Conservation (phyloP, 2,888 invertebrate genomes). For the Desoria tigrina region DNA sequence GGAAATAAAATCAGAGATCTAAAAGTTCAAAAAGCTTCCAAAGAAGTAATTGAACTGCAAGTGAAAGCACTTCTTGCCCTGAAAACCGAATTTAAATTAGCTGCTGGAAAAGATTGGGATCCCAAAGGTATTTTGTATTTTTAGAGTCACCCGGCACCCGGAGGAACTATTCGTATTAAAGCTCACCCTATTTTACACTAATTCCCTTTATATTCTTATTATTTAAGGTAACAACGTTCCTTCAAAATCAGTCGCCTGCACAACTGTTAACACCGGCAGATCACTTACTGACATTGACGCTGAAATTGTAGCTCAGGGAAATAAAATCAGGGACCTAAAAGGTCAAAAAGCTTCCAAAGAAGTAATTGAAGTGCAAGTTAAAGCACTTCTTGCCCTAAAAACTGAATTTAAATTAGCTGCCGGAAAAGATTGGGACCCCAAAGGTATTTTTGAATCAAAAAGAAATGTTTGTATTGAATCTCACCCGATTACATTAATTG, state of each 20-base stretch:
- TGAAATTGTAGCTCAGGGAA: slow-evolving; percentile 59
- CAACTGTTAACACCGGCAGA: too few species aligned
- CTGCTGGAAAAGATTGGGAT: slow-evolving; percentile 63
- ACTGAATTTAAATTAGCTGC: slow-evolving; percentile 71
- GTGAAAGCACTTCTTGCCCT: slow-evolving; percentile 68
- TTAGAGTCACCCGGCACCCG: slow-evolving; percentile 53
- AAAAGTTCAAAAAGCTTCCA: slow-evolving; percentile 69
- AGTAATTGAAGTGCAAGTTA: slow-evolving; percentile 62
- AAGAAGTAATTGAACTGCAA: slow-evolving; percentile 61
- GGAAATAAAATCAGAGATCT: slow-evolving; percentile 72
- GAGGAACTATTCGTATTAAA: too few species aligned
- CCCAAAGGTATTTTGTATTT: slow-evolving; percentile 57
- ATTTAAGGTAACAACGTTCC: slow-evolving; percentile 10
- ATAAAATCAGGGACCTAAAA: slow-evolving; percentile 73
- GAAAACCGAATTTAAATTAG: slow-evolving; percentile 74
- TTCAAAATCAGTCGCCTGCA: not conserved
- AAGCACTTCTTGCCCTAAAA: slow-evolving; percentile 70
- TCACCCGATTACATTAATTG: slow-evolving; percentile 3
- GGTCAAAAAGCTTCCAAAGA: slow-evolving; percentile 67
- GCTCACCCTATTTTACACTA: not conserved
- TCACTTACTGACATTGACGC: too few species aligned
- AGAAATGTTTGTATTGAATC: too few species aligned
- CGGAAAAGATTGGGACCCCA: slow-evolving; percentile 60
- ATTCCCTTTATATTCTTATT: too few species aligned
- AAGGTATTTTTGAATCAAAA: not conserved